A percentile compares a stretch with the other conserved stretches of the same genome.
Conservation (phyloP, 2,797 vertebrate genomes). For the Chelon labrosus region DNA sequence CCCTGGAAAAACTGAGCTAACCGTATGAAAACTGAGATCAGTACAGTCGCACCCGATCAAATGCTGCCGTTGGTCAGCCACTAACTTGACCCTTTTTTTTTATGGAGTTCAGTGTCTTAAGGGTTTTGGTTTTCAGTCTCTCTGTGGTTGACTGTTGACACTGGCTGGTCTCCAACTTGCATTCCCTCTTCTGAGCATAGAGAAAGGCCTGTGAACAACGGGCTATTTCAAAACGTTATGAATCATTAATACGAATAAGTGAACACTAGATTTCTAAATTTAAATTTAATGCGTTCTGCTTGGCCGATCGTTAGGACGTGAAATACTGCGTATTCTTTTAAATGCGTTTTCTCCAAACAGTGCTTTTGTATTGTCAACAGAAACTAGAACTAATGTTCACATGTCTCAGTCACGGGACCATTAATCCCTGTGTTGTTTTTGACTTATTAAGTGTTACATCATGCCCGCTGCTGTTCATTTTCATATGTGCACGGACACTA, state of each 20-base stretch:
- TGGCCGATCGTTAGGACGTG: not conserved
- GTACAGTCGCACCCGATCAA: no score
- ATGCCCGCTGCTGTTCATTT: slow-evolving; percentile 17
- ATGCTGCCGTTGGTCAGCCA: no score
- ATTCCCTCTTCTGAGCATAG: slow-evolving; percentile 25
- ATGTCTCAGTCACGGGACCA: slow-evolving; percentile 6
- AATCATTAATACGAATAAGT: not conserved
- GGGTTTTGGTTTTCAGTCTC: slow-evolving; percentile 39
- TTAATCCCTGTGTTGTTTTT: slow-evolving; percentile 20
- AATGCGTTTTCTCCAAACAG: not conserved
- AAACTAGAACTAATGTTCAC: not conserved
- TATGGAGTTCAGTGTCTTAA: slow-evolving; percentile 18
- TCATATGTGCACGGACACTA: slow-evolving; percentile 22
- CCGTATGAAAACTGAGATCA: no score
- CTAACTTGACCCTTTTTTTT: no score
- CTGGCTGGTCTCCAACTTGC: slow-evolving; percentile 35
- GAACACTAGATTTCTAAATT: not conserved
- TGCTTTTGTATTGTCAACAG: not conserved
- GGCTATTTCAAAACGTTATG: not conserved
- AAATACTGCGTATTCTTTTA: not conserved
- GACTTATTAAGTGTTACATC: slow-evolving; percentile 18
- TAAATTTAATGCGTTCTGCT: not conserved
- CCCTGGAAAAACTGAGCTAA: no score
- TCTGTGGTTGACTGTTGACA: slow-evolving; percentile 50
- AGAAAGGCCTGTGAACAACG: slow-evolving; percentile 6